Conservation (phyloP, 2,113 vertebrate genomes). For the Oreocharis arfaki region DNA sequence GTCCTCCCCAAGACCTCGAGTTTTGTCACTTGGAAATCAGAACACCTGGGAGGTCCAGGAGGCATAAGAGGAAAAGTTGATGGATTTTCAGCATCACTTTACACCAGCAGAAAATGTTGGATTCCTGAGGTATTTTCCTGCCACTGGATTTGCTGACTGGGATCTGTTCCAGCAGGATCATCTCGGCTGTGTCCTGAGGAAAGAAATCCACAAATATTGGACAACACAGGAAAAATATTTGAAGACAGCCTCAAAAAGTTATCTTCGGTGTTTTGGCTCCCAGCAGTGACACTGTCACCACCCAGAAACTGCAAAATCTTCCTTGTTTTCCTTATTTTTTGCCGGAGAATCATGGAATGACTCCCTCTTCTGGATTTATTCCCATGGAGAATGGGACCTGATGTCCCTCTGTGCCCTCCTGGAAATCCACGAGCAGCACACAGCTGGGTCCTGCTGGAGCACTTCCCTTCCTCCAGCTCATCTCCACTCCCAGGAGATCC, state of each 20-base stretch:
- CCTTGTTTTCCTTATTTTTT: not conserved
- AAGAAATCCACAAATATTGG: not conserved
- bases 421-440: not conserved
- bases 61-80: not conserved
- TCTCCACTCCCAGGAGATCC: not conserved
- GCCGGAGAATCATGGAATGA: not conserved
- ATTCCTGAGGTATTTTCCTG: not conserved
- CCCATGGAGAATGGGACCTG: not conserved
- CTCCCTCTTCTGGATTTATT: not conserved
- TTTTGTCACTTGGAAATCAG: not conserved
- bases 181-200: not conserved
- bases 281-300: not conserved
- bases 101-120: not conserved
- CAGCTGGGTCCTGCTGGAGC: not conserved
- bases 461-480: not conserved
- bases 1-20: fast-evolving
- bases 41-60: not conserved
- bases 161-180: not conserved
- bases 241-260: not conserved
- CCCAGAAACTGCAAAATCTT: not conserved
- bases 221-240: not conserved
- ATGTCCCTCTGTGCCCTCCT: not conserved
- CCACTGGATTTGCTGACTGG: not conserved
- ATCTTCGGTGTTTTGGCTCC: not conserved
- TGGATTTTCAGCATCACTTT: not conserved